Evolutionary conservation across 2,888 invertebrate species (phyloP).

Genomic region (Cosmorhoe ocellata): DNA sequence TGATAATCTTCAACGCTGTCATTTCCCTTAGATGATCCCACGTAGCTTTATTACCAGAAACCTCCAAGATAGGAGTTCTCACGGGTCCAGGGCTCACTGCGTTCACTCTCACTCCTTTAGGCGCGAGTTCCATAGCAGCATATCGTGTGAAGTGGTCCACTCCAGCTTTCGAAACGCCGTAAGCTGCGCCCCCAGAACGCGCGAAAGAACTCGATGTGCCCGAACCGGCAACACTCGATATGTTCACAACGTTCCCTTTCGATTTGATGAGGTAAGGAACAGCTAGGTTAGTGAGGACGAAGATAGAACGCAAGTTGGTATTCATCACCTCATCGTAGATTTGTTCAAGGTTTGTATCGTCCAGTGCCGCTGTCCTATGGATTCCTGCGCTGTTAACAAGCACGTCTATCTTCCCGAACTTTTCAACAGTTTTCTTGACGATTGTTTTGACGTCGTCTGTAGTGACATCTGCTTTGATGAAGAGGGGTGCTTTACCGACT

Average conservation of each 20-base stretch:
- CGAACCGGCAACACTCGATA: constrained; percentile 25
- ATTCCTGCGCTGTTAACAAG: constrained; percentile 42
- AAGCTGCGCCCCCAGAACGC: constrained; percentile 44
- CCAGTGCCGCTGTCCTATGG: constrained; percentile 5
- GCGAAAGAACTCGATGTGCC: not conserved
- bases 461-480: constrained; percentile 34
- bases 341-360: constrained; percentile 24
- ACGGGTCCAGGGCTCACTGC: constrained; percentile 89
- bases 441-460: constrained; percentile 33
- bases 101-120: constrained; percentile 84
- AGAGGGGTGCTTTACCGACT: constrained; percentile 20
- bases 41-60: constrained; percentile 33
- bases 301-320: constrained; percentile 32
- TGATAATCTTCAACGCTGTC: constrained; percentile 19
- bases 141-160: constrained; percentile 88
- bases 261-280: constrained; percentile 31
- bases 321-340: constrained; percentile 35
- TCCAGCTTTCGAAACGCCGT: constrained; percentile 87
- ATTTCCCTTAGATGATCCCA: constrained; percentile 6
- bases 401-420: constrained; percentile 40
- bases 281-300: constrained; percentile 31
- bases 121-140: constrained; percentile 84
- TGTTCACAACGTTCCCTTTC: constrained; percentile 42
- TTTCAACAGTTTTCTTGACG: constrained; percentile 35
- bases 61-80: constrained; percentile 53